Evolutionary conservation across 2,888 invertebrate species (phyloP), one percentile per base, ranked within the genome.

Genomic region (Gymnoscelis rufifasciata): DNA sequence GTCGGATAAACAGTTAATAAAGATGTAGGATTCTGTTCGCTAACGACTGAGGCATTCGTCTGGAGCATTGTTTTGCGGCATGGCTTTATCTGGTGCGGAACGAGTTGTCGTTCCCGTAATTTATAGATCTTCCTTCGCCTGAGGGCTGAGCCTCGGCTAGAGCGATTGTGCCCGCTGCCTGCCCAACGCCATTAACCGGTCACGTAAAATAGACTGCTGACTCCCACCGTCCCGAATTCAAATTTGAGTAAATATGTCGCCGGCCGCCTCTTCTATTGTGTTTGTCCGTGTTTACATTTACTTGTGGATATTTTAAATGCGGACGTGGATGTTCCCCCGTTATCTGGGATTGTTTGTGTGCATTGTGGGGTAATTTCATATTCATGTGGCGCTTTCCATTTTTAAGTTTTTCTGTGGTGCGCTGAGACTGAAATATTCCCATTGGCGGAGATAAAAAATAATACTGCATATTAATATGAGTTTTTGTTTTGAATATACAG

Each of bases 61-160:
- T 68, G 68, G 68, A 73, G 77, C 74, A 83, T 84, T 86, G 84
- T 87, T 83, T 86, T 81, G 84, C 68, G 82, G 80, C 76, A 76
- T 74, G 74, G 82, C 82, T 80, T 84, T 83, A 86, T 84, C 83
- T 84, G 80, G 79, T 76, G 72, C 71, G 71, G 80, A 84, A 83
- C 81, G 80, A 83, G 82, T 83, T 84, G 83, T 83, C 84, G 81
- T 86, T 83, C 60, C 71, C 71, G 78, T 86, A 83, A 86, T 84
- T 86, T 86, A 87, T 87, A 83, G 84, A 81, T 78, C 69, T 79
- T 76, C 75, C 77, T 75, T 81, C 81, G 83, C 83, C 81, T 74
- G 78, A 15, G 62, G 77, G 81, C 78, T 65, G 73, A 71, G 71
- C 61, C 64, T 56, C 64, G 42, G 10, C 39, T 19, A 19, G 19